Evolutionary conservation across 2,797 vertebrate species (phyloP), one percentile per base, ranked within the genome.

Genomic region (Mustela erminea): DNA sequence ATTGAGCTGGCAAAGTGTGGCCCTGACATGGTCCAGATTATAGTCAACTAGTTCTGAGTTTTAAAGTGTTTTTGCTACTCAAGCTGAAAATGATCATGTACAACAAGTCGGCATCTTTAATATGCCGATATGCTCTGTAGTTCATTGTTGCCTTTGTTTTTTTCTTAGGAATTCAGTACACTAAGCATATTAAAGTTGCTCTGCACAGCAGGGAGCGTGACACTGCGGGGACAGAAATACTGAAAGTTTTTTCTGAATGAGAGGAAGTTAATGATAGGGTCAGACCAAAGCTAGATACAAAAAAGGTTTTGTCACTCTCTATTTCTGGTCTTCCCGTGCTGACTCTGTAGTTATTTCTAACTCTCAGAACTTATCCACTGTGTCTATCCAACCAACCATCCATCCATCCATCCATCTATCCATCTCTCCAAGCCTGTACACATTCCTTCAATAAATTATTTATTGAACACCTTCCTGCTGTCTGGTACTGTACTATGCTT

Each of bases 71-170:
- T 83, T 68, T 90, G 84, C 41, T 87, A 90, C 20, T 84, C 66
- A 68, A 87, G 38, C n/a, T 49, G 56, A 90, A 96, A 96, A 92
- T 25, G 2, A 58, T 20, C 17, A 21, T 25, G 58, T 87, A 82
- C 46, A 77, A 49, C 52, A 87, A 94, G 62, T 14, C 52, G 66
- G 25, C 17, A 12, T 83, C 92, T 78, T 49, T 23, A 56, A 41
- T 49, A 77, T 20, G 29, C 13, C 58, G n/a, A 90, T 29, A 60
- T 35, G 52, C 70, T 68, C 27, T 27, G 14, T 12, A 21, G 20
- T 5, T 1, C n/a, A 23, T 0, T 52, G 23, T 2, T 60, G 35
- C 3, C 7, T 82, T 68, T 38, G 13, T 62, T n/a, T 32, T 62
- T n/a, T 32, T 58, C 17, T 80, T 21, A 46, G 38, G 68, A 54